Conservation (phyloP, 2,888 invertebrate genomes). For the Ethmia dodecea region DNA sequence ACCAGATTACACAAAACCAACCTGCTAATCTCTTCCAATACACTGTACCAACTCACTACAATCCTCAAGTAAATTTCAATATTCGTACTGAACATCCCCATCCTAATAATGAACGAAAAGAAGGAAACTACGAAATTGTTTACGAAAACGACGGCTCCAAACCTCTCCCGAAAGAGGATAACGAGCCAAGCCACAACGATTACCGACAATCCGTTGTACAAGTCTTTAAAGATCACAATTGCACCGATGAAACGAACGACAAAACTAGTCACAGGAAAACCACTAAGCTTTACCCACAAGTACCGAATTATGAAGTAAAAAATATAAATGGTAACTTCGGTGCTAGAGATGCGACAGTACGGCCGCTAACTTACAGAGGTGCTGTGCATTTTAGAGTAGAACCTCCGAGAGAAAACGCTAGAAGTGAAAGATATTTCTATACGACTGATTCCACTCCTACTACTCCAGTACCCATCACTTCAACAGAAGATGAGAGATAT, state of each 20-base stretch:
- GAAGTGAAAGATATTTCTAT: constrained; percentile 52
- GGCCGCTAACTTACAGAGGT: constrained; percentile 37
- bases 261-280: constrained; percentile 33
- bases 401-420: constrained; percentile 37
- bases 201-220: constrained; percentile 41
- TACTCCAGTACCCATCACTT: constrained; percentile 17
- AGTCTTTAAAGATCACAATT: constrained; percentile 63
- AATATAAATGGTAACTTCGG: constrained; percentile 53
- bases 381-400: constrained; percentile 48
- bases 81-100: constrained; percentile 30
- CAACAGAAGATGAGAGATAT: constrained; percentile 41
- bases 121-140: constrained; percentile 6
- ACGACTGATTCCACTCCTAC: constrained; percentile 34
- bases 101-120: constrained; percentile 5
- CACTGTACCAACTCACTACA: constrained; percentile 23
- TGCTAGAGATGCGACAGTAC: constrained; percentile 33
- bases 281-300: constrained; percentile 33
- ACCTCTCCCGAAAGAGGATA: constrained; percentile 40
- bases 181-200: constrained; percentile 28
- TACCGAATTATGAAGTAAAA: constrained; percentile 34
- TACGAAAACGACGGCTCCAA: constrained; percentile 20
- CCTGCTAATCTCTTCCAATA: constrained; percentile 8
- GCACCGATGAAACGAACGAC: constrained; percentile 32
- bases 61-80: constrained; percentile 30
- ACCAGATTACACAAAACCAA: constrained; percentile 25